These are phyloP conservation scores for Drosophila setosimentum DNA, from an alignment of 2,888 invertebrate species.

Conservation along the genomic window DNA sequence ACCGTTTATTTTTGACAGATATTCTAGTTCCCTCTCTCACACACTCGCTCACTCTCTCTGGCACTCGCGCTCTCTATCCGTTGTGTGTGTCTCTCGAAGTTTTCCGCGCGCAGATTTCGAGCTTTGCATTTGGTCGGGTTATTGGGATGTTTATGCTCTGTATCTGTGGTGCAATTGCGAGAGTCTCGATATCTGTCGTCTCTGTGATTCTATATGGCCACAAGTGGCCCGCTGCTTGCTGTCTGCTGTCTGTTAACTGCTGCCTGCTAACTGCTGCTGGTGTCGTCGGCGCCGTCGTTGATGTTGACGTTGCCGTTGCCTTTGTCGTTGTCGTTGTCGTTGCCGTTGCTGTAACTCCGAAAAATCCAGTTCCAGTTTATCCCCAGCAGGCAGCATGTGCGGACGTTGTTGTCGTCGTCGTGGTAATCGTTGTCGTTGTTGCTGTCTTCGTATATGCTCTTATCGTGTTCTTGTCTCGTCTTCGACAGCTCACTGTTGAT, in stretches of 20 bases:
- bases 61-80: neutral
- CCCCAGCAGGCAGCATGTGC: slow-evolving; percentile 85
- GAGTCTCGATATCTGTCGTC: slow-evolving; percentile 65
- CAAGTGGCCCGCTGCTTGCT: slow-evolving; percentile 49
- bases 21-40: neutral
- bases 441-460: slow-evolving; percentile 41
- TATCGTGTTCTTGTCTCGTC: slow-evolving; percentile 40
- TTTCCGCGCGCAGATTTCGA: slow-evolving; percentile 59
- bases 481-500: slow-evolving; percentile 15
- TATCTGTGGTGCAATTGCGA: slow-evolving; percentile 39
- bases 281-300: slow-evolving; percentile 11
- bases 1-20: slow-evolving; percentile 14
- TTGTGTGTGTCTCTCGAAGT: slow-evolving; percentile 16
- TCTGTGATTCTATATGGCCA: slow-evolving; percentile 68
- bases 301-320: slow-evolving; percentile 12
- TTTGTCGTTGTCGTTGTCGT: slow-evolving; percentile 15
- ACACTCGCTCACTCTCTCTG: neutral
- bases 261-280: slow-evolving; percentile 19
- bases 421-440: slow-evolving; percentile 42
- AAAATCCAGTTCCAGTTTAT: slow-evolving; percentile 84
- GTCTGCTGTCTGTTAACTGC: neutral
- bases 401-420: slow-evolving; percentile 78
- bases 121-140: slow-evolving; percentile 57
- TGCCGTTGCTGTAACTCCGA: slow-evolving; percentile 70
- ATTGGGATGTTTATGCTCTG: slow-evolving; percentile 56